phyloP scores from a whole-genome alignment of 2,888 invertebrate genomes.

The Drosophila atroscutellata region DNA sequence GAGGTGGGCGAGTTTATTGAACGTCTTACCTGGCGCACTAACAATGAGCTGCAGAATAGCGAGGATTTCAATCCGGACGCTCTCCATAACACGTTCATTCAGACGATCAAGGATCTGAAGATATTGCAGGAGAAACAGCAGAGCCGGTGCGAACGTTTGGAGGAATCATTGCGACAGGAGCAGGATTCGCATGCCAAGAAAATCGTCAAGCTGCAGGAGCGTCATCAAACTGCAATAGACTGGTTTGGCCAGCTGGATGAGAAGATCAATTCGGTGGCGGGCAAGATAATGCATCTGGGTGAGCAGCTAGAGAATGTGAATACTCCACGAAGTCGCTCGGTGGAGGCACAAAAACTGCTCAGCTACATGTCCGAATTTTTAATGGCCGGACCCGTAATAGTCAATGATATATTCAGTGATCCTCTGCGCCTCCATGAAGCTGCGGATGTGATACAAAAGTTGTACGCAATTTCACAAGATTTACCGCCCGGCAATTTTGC shows the following conservation, averaged over 20 bases:
- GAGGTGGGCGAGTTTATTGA: slow-evolving; percentile 99
- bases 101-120: slow-evolving; percentile 93
- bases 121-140: slow-evolving; percentile 93
- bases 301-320: slow-evolving; percentile 99
- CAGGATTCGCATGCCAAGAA: slow-evolving; percentile 93
- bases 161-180: slow-evolving; percentile 93
- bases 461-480: slow-evolving; percentile 98
- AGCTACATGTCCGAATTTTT: slow-evolving; percentile 97
- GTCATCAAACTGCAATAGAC: slow-evolving; percentile 94
- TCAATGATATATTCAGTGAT: slow-evolving; percentile 94
- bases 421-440: slow-evolving; percentile 92
- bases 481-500: slow-evolving; percentile 94
- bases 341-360: slow-evolving; percentile 97
- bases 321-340: slow-evolving; percentile 96
- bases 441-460: slow-evolving; percentile 98
- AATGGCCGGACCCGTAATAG: slow-evolving; percentile 91
- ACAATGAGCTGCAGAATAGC: slow-evolving; percentile 88
- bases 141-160: slow-evolving; percentile 93
- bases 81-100: slow-evolving; percentile 95
- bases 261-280: slow-evolving; percentile 98
- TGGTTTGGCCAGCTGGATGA: slow-evolving; percentile 97
- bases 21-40: slow-evolving; percentile 96
- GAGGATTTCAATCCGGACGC: slow-evolving; percentile 93
- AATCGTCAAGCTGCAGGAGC: slow-evolving; percentile 92
- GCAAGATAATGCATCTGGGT: slow-evolving; percentile 98